Conservation (phyloP, 2,113 vertebrate species). For the Hemicordylus capensis region DNA sequence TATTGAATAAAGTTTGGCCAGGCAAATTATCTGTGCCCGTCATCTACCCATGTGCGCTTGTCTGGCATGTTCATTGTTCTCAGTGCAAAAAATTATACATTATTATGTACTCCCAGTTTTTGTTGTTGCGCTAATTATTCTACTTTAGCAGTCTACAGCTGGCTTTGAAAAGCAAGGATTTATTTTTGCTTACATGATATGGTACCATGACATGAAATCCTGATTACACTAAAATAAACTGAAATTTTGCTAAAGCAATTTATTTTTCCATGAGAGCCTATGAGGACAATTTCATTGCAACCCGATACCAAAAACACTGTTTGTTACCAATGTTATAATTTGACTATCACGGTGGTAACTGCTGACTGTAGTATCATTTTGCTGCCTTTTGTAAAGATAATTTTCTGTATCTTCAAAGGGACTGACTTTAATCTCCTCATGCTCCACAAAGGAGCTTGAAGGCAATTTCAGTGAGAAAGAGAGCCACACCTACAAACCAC, state of each 20-base stretch:
- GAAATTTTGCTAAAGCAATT: neutral
- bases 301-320: conserved; percentile 5
- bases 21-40: no score
- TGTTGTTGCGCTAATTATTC: neutral
- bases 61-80: no score
- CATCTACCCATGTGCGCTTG: no score
- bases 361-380: conserved; percentile 30
- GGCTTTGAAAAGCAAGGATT: neutral
- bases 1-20: no score
- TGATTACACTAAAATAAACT: neutral
- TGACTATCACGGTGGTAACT: conserved; percentile 17
- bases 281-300: neutral
- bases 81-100: neutral
- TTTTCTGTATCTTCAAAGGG: conserved; percentile 12
- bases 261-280: neutral
- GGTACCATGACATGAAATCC: neutral
- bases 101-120: neutral
- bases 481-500: neutral
- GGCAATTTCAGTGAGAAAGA: conserved; percentile 12
- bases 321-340: conserved; percentile 4
- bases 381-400: neutral
- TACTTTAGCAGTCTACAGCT: neutral
- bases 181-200: neutral
- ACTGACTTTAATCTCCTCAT: conserved; percentile 2
- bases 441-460: conserved; percentile 4